These are phyloP conservation scores for Athetis lepigone DNA, from an alignment of 2,888 invertebrate genomes.

Conservation along the genomic window DNA sequence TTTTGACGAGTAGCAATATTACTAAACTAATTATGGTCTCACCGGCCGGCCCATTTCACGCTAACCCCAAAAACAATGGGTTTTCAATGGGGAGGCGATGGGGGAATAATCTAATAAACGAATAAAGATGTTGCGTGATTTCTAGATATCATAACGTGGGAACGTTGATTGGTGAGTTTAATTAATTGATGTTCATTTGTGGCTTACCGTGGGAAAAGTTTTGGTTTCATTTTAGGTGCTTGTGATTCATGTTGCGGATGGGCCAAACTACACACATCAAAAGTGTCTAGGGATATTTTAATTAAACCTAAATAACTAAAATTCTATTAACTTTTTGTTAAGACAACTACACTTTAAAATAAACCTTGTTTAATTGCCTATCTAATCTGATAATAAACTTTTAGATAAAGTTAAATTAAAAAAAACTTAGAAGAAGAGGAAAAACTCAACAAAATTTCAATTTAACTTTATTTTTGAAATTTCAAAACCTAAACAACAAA, in stretches of 20 bases:
- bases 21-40: slow-evolving; percentile 76
- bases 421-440: too few species aligned
- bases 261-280: neutral
- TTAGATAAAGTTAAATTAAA: too few species aligned
- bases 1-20: slow-evolving; percentile 71
- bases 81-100: slow-evolving; percentile 67
- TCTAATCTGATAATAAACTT: too few species aligned
- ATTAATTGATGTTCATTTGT: slow-evolving; percentile 85
- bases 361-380: too few species aligned
- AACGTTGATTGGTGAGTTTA: slow-evolving; percentile 88
- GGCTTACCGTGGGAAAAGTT: slow-evolving; percentile 80
- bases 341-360: too few species aligned
- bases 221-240: slow-evolving; percentile 36
- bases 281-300: neutral
- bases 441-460: too few species aligned
- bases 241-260: slow-evolving; percentile 36
- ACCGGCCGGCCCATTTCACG: slow-evolving; percentile 85
- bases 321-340: too few species aligned
- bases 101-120: slow-evolving; percentile 83
- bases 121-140: slow-evolving; percentile 91
- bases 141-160: slow-evolving; percentile 87
- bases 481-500: too few species aligned
- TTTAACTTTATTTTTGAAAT: too few species aligned
- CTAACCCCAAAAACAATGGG: slow-evolving; percentile 88
- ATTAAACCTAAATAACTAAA: too few species aligned